Evolutionary conservation across 2,888 invertebrate genomes (phyloP).

Genomic region (Megastigmus dorsalis): DNA sequence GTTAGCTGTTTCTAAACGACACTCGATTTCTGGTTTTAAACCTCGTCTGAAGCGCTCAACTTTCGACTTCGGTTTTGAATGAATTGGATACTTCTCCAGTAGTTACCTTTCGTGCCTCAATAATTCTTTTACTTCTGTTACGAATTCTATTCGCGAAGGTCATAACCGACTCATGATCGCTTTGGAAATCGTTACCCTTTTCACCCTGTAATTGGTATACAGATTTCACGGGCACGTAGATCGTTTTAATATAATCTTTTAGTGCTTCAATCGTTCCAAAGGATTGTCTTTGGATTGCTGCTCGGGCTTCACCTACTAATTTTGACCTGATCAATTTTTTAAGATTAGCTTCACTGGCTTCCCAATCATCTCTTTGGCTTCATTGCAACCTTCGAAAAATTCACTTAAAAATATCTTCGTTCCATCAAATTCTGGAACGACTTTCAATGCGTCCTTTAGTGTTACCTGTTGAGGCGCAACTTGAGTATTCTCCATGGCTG

Average conservation of each 20-base stretch:
- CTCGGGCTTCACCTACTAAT: conserved; percentile 8
- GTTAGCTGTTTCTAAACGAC: no score
- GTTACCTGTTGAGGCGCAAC: no score
- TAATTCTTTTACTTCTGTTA: no score
- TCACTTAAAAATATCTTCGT: conserved; percentile 7
- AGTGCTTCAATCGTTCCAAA: no score
- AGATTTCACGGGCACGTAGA: no score
- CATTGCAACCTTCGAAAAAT: conserved; percentile 5
- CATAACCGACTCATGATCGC: not conserved
- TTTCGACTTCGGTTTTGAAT: no score
- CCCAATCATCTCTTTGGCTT: not conserved
- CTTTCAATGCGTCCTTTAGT: not conserved
- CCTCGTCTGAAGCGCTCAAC: no score
- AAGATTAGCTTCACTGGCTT: not conserved
- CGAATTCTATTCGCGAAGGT: not conserved
- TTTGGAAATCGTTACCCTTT: conserved; percentile 13
- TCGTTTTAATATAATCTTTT: no score
- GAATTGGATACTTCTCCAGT: no score
- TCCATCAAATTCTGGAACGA: conserved; percentile 31
- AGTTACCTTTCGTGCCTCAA: not conserved
- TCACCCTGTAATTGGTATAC: no score
- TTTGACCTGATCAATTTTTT: not conserved
- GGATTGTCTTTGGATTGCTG: not conserved
- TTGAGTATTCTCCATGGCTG: no score
- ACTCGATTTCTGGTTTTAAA: no score